These are phyloP conservation scores for Ardeotis arabs DNA, from an alignment of 2,113 vertebrate genomes.

Conservation along the genomic window DNA sequence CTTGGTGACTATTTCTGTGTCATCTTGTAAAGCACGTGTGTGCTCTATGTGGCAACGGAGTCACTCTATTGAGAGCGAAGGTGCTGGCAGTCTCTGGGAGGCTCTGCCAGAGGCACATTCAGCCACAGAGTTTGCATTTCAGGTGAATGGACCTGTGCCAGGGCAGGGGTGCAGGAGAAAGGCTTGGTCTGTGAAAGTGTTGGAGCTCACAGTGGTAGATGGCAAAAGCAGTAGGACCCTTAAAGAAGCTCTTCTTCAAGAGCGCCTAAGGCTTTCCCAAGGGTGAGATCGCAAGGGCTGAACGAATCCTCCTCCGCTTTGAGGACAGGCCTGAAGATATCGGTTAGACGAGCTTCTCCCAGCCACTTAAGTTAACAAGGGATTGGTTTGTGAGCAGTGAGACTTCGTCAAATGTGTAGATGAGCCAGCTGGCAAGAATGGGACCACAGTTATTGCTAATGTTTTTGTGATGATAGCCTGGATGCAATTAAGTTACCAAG, in stretches of 20 bases:
- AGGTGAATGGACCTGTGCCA: accelerated
- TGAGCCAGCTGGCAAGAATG: neutral
- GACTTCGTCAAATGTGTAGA: neutral
- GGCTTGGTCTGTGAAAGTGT: neutral
- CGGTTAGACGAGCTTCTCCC: neutral
- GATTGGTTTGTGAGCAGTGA: neutral
- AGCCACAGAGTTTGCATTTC: neutral
- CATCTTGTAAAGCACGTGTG: neutral
- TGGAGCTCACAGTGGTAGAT: accelerated
- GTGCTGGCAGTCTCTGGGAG: neutral
- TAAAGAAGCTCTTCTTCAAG: neutral
- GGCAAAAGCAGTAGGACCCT: neutral
- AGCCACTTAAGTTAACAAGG: neutral
- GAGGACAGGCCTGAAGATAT: neutral
- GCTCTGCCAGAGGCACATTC: neutral
- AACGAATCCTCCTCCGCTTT: neutral
- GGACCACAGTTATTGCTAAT: neutral
- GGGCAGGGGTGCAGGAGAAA: neutral
- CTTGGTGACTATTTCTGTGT: neutral
- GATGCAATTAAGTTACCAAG: neutral
- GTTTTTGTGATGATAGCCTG: neutral
- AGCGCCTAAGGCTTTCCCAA: neutral
- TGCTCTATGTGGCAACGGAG: accelerated
- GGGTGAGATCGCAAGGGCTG: neutral
- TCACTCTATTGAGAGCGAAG: neutral